phyloP scores from a whole-genome alignment of 2,888 invertebrate species.

The Amphipoea lucens region DNA sequence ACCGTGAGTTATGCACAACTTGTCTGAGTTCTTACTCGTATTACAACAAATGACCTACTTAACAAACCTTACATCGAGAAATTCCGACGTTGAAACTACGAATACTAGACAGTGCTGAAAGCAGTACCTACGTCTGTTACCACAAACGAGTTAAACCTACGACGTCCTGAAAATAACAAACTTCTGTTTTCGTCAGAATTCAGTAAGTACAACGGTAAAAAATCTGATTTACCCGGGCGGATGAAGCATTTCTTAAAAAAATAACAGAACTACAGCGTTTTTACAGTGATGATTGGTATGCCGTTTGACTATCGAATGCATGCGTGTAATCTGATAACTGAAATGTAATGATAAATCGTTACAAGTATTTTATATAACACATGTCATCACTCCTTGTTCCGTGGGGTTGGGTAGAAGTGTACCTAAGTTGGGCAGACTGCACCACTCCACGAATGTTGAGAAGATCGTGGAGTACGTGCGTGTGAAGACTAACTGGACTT shows the following conservation, averaged over 20 bases:
- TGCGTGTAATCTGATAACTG: no score
- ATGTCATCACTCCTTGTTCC: no score
- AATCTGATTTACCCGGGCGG: neutral
- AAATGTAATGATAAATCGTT: no score
- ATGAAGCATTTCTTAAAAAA: neutral
- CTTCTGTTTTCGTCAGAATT: constrained; percentile 2
- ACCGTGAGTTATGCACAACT: no score
- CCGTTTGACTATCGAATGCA: neutral
- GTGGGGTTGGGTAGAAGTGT: no score
- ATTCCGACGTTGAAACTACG: neutral
- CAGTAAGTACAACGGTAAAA: constrained; percentile 7
- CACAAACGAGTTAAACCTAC: constrained; percentile 3
- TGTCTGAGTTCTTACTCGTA: neutral
- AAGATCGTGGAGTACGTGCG: no score
- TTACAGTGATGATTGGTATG: neutral
- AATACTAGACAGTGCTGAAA: neutral
- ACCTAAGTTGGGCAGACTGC: no score
- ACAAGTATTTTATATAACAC: no score
- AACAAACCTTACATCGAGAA: neutral
- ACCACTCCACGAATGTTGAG: no score
- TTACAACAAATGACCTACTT: neutral
- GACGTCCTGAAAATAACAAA: constrained; percentile 2
- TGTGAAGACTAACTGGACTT: no score
- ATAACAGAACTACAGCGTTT: neutral
- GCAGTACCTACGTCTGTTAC: neutral